phyloP scores from a whole-genome alignment of 2,113 vertebrate species.

The Prionailurus viverrinus region DNA sequence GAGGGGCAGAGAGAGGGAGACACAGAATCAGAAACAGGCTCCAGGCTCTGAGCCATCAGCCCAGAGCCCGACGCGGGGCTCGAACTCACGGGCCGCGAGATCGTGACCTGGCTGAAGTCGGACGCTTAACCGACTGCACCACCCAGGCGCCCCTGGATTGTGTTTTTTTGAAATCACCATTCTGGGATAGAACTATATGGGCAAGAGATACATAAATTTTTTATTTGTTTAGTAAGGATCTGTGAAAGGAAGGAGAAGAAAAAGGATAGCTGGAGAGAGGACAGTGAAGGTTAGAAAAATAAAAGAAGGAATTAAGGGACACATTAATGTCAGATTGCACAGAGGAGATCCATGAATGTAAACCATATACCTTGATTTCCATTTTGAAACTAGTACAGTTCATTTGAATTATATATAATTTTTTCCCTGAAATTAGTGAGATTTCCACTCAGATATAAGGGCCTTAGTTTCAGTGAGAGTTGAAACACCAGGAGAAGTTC shows the following conservation, averaged over 20 bases:
- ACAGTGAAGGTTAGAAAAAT: neutral
- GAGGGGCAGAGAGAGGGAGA: too few relatives aligned
- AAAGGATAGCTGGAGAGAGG: neutral
- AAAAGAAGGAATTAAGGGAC: neutral
- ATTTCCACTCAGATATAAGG: neutral
- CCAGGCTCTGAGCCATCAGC: too few relatives aligned
- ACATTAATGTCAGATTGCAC: neutral
- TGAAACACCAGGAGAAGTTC: constrained; percentile 6
- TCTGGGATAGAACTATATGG: neutral
- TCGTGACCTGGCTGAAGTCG: too few relatives aligned
- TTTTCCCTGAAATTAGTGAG: constrained; percentile 33
- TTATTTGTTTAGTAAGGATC: constrained; percentile 38
- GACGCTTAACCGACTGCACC: too few relatives aligned
- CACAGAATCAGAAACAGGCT: too few relatives aligned
- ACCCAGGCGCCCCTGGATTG: too few relatives aligned
- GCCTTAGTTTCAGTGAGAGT: neutral
- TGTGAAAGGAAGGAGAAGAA: constrained; percentile 46
- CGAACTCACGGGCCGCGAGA: too few relatives aligned
- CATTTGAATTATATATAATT: neutral
- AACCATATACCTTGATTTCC: constrained; percentile 9
- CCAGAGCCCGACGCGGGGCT: too few relatives aligned
- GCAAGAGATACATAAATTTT: neutral
- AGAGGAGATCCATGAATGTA: neutral
- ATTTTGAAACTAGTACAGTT: constrained; percentile 26
- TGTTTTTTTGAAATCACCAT: neutral